phyloP scores from a whole-genome alignment of 2,113 vertebrate species.

The Cyanoderma ruficeps region DNA sequence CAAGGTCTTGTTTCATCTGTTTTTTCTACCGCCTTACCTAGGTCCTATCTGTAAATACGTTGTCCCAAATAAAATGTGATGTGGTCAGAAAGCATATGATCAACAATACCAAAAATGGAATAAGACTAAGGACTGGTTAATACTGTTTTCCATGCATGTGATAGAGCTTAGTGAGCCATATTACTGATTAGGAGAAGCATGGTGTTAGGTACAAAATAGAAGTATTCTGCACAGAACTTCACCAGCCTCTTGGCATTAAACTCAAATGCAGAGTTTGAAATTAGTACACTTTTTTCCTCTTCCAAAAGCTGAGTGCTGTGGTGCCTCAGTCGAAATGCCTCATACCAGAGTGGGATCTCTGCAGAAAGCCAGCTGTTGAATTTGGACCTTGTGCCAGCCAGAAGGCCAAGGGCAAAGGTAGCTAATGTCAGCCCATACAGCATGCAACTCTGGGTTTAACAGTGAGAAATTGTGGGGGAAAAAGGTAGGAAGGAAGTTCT shows the following conservation, averaged over 20 bases:
- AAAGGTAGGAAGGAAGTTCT: not conserved
- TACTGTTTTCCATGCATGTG: not conserved
- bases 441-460: not conserved
- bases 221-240: not conserved
- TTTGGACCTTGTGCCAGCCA: not conserved
- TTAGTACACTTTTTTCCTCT: not conserved
- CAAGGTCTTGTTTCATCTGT: not conserved
- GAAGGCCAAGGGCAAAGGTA: not conserved
- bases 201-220: not conserved
- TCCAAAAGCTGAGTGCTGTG: not conserved
- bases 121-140: not conserved
- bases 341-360: not conserved
- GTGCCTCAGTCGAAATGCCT: not conserved
- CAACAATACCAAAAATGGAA: not conserved
- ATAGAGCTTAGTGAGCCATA: not conserved
- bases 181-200: not conserved
- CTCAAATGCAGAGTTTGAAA: not conserved
- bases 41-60: not conserved
- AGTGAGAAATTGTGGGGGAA: not conserved
- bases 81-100: not conserved
- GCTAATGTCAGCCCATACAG: not conserved
- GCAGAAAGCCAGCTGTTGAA: not conserved
- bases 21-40: not conserved
- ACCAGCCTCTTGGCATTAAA: not conserved
- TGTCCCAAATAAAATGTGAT: not conserved